Evolutionary conservation across 2,888 invertebrate genomes (phyloP), one percentile per base, ranked within the genome.

Genomic region (Dryomyza anilis): DNA sequence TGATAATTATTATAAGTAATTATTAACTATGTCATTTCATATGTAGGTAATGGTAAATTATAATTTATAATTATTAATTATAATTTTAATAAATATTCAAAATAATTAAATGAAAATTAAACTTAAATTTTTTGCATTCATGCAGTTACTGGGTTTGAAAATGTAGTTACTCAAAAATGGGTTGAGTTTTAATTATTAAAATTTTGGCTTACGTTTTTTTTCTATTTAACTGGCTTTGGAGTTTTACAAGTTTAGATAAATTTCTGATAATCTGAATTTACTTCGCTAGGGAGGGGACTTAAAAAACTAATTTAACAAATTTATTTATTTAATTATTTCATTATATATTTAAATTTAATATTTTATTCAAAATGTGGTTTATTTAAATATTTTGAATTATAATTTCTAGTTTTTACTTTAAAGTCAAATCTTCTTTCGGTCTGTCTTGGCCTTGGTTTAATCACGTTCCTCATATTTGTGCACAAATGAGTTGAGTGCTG

Each of bases 401-500:
- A 36, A 6, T 36, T 7, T 6, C 21, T 3, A 4, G n/a, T 2
- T 43, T 43, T 43, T 2, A 6, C 2, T 39, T 25, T 55, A 33
- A 10, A 39, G 10, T 23, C 14, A 56, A 25, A 43, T 43, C 16
- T 19, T 16, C 19, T 43, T 1, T 25, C 25, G 25, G 25, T 23
- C n/a, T 14, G 27, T 52, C 14, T 7, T 27, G 12, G n/a, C 25
- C 29, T 33, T 27, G 48, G 45, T 30, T 70, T 78, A 82, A 65
- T 83, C 83, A 56, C 83, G 80, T 67, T 83, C 82, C 53, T 82
- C 80, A 65, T 82, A 81, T 66, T 82, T 82, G 71, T 81, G 83
- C 68, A 80, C 82, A 70, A 83, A 84, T 16, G 81, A 77, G 58
- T 80, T 78, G 2, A 80, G 69, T 14, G 78, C 81, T 6, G 79